Conservation (phyloP, 2,888 invertebrate species). For the Harpalus rufipes region DNA sequence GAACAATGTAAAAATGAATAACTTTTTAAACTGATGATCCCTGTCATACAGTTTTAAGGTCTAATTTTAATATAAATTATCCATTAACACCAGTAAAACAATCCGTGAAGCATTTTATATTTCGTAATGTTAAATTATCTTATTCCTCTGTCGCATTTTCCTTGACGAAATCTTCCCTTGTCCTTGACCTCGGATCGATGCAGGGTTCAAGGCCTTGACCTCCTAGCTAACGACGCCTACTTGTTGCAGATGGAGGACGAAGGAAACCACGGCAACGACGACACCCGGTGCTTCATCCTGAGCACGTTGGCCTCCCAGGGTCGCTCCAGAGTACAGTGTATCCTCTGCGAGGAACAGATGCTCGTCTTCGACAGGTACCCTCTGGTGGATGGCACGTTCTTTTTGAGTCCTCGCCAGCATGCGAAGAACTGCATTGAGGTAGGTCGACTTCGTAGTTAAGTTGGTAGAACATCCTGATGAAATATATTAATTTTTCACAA, state of each 20-base stretch:
- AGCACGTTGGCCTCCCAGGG: slow-evolving; percentile 96
- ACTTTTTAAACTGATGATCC: no score
- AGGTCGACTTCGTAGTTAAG: slow-evolving; percentile 70
- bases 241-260: slow-evolving; percentile 96
- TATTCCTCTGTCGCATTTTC: no score
- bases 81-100: no score
- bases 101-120: no score
- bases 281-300: slow-evolving; percentile 96
- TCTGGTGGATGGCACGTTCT: slow-evolving; percentile 98
- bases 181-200: slow-evolving; percentile 42
- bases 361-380: slow-evolving; percentile 98
- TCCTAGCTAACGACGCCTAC: slow-evolving; percentile 66
- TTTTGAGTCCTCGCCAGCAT: slow-evolving; percentile 96
- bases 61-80: no score
- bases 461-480: no score
- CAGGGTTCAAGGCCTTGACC: slow-evolving; percentile 51
- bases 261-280: slow-evolving; percentile 98
- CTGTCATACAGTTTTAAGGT: no score
- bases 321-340: slow-evolving; percentile 90
- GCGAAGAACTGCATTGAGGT: slow-evolving; percentile 93
- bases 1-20: no score
- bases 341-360: slow-evolving; percentile 92
- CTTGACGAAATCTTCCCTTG: background rate
- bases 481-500: no score
- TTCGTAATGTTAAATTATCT: no score